These are phyloP conservation scores for Lymantria dispar DNA, from an alignment of 2,888 invertebrate species.

Conservation along the genomic window DNA sequence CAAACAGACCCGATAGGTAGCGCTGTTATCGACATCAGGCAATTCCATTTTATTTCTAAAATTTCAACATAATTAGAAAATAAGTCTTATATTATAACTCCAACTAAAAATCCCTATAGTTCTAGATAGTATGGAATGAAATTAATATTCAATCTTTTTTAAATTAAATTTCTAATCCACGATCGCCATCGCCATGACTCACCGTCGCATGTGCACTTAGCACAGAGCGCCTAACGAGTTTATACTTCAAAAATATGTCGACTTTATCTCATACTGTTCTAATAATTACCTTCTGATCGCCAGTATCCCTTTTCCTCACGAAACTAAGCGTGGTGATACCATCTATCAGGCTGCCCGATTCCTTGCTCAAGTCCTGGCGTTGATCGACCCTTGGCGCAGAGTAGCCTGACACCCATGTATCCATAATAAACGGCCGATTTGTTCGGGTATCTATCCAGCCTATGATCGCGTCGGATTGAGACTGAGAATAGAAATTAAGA, in stretches of 20 bases:
- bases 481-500: conserved; percentile 66
- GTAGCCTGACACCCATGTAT: conserved; percentile 92
- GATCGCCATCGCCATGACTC: no score
- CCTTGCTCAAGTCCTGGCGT: conserved; percentile 88
- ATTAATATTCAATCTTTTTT: no score
- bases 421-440: conserved; percentile 92
- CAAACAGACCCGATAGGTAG: no score
- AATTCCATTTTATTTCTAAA: no score
- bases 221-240: no score
- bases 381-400: conserved; percentile 87
- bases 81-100: no score
- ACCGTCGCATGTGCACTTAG: no score
- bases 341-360: conserved; percentile 86
- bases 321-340: conserved; percentile 91
- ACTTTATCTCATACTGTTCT: background rate
- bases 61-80: no score
- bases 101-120: no score
- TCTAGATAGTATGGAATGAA: no score
- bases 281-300: conserved; percentile 79
- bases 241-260: background rate
- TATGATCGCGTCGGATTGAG: conserved; percentile 93
- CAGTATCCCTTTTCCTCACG: conserved; percentile 88
- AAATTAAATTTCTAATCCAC: no score
- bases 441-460: conserved; percentile 92
- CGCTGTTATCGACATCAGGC: no score